phyloP scores from a whole-genome alignment of 2,888 invertebrate species.

The Pycnomerus fuliginosus region DNA sequence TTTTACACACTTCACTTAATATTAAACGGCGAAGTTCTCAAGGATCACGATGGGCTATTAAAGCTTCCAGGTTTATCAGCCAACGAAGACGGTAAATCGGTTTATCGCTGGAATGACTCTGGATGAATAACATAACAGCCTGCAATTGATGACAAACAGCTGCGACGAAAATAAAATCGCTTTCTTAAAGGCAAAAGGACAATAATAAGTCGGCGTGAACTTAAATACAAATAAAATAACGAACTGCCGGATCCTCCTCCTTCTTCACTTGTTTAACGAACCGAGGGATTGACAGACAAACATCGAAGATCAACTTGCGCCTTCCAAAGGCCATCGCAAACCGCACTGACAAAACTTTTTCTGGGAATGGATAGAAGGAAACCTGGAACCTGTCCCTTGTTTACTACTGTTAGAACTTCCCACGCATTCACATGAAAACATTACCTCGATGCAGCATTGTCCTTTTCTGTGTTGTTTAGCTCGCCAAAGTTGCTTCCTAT shows the following conservation, averaged over 20 bases:
- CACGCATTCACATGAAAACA: no score
- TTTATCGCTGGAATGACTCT: conserved; percentile 18
- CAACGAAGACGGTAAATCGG: conserved; percentile 20
- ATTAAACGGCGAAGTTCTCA: conserved; percentile 17
- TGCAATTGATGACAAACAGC: conserved; percentile 32
- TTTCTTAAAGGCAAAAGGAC: conserved; percentile 13
- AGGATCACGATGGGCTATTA: conserved; percentile 26
- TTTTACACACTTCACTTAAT: conserved; percentile 24
- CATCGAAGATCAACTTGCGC: no score
- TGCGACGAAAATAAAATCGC: conserved; percentile 31
- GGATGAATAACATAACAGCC: conserved; percentile 21
- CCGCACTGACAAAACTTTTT: no score
- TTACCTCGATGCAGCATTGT: no score
- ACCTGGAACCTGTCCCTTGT: no score
- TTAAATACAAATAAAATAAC: not conserved
- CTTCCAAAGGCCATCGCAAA: no score
- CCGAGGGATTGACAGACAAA: conserved; percentile 44
- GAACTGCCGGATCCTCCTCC: not conserved
- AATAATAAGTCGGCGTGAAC: not conserved
- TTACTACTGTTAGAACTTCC: no score
- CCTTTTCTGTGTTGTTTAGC: no score
- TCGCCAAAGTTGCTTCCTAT: no score
- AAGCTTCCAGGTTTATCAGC: conserved; percentile 21
- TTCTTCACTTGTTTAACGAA: conserved; percentile 45
- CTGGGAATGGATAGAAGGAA: no score